A percentile compares a stretch with the other conserved stretches of the same genome.
Evolutionary conservation across 2,888 invertebrate species (phyloP).

Genomic region (Cantharis flavilabris): DNA sequence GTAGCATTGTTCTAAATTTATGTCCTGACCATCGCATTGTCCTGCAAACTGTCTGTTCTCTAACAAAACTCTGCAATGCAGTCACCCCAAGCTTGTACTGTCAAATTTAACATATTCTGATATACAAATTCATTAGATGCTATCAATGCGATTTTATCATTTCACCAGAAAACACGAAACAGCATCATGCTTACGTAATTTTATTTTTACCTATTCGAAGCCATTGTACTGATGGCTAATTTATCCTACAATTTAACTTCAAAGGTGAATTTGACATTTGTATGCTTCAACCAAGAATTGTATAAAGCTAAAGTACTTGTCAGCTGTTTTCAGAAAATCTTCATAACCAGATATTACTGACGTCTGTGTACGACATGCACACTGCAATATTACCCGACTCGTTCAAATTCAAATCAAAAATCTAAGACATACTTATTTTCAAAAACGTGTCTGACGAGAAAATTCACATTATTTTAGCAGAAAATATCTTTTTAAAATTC

Average conservation of each 20-base stretch:
- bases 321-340: neutral
- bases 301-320: neutral
- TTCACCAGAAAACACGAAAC: neutral
- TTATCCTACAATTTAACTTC: neutral
- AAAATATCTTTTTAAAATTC: neutral
- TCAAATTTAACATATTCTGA: neutral
- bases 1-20: conserved; percentile 54
- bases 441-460: no score
- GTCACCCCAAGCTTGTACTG: conserved; percentile 38
- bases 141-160: neutral
- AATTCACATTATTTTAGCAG: no score
- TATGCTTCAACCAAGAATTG: neutral
- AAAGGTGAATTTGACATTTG: neutral
- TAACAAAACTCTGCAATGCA: conserved; percentile 51
- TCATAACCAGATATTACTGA: conserved; percentile 1
- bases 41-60: conserved; percentile 50
- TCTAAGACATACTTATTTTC: neutral
- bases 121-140: neutral
- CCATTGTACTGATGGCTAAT: neutral
- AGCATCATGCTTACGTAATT: neutral
- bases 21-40: conserved; percentile 52
- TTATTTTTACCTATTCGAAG: neutral
- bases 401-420: neutral
- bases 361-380: neutral
- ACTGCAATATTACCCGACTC: neutral